phyloP scores from a whole-genome alignment of 2,797 vertebrate genomes.

The Astyanax mexicanus region DNA sequence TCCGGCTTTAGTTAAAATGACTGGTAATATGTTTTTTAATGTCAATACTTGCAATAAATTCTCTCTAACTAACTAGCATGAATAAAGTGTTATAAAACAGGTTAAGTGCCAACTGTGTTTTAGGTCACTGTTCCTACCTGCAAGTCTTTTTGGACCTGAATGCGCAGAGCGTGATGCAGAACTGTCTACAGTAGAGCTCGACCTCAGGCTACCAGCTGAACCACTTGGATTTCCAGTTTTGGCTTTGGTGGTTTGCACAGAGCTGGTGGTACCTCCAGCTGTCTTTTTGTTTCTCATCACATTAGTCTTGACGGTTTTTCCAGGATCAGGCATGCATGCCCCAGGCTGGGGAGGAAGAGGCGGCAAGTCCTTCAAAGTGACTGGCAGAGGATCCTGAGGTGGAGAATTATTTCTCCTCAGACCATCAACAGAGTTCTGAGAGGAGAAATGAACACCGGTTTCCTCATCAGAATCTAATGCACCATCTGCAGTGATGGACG shows the following conservation, averaged over 20 bases:
- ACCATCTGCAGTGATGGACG: conserved; percentile 84
- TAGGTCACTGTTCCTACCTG: conserved; percentile 50
- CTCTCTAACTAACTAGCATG: neutral
- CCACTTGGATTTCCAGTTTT: conserved; percentile 63
- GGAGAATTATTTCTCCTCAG: conserved; percentile 60
- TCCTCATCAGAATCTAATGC: conserved; percentile 90
- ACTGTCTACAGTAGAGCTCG: conserved; percentile 52
- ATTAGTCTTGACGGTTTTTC: conserved; percentile 64
- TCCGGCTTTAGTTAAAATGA: too few relatives aligned
- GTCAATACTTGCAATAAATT: neutral
- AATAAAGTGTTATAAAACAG: neutral
- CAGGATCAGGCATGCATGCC: conserved; percentile 88
- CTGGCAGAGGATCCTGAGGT: conserved; percentile 81
- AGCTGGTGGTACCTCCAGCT: conserved; percentile 24
- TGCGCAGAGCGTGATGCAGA: conserved; percentile 61
- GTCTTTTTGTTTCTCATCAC: conserved; percentile 71
- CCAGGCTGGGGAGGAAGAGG: conserved; percentile 86
- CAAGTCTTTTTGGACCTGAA: conserved; percentile 58
- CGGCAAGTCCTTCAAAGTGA: conserved; percentile 83
- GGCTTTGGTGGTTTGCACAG: conserved; percentile 63
- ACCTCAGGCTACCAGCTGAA: conserved; percentile 60
- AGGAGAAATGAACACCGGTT: conserved; percentile 57
- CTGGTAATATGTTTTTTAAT: too few relatives aligned
- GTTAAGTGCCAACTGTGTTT: neutral
- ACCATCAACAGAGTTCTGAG: conserved; percentile 63